Evolutionary conservation across 2,113 vertebrate genomes (phyloP).

Genomic region (Rhinogobius similis): DNA sequence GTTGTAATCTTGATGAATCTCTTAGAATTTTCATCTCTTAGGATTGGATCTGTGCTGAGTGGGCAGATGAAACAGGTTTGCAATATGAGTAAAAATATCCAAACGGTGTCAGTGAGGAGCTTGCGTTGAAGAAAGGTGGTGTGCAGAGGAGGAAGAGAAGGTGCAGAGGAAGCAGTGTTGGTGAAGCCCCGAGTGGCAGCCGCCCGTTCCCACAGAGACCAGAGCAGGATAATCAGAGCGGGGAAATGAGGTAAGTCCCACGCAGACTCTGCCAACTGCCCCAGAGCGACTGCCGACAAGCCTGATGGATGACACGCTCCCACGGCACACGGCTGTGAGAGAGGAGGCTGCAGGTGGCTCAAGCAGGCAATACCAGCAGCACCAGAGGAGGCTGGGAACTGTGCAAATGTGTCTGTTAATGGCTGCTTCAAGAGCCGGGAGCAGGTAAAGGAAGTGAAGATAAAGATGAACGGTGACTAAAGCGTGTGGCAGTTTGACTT

Average conservation of each 20-base stretch:
- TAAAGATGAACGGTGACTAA: background rate
- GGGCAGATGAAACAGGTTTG: constrained; percentile 8
- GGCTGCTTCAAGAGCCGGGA: constrained; percentile 8
- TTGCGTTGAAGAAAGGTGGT: background rate
- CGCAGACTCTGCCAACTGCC: constrained; percentile 60
- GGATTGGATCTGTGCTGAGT: background rate
- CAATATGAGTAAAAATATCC: background rate
- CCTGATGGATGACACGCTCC: constrained; percentile 74
- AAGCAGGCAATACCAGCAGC: constrained; percentile 11
- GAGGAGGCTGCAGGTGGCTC: constrained; percentile 60
- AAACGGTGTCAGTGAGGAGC: background rate
- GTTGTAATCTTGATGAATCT: background rate
- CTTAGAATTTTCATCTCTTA: background rate
- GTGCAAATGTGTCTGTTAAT: constrained; percentile 16
- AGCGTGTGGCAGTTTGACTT: background rate
- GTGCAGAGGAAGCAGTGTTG: constrained; percentile 18
- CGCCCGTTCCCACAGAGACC: constrained; percentile 45
- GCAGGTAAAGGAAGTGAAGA: background rate
- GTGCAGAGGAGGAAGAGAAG: constrained; percentile 27
- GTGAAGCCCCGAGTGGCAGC: constrained; percentile 31
- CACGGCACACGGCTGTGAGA: constrained; percentile 50
- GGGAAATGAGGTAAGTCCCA: constrained; percentile 78
- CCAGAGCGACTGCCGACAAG: constrained; percentile 72
- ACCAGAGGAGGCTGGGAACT: constrained; percentile 17
- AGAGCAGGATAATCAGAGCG: constrained; percentile 73